Percentiles rank a stretch among this genome's conserved stretches.
Conservation (phyloP, 1,140 invertebrate genomes). For the Hyles euphorbiae region DNA sequence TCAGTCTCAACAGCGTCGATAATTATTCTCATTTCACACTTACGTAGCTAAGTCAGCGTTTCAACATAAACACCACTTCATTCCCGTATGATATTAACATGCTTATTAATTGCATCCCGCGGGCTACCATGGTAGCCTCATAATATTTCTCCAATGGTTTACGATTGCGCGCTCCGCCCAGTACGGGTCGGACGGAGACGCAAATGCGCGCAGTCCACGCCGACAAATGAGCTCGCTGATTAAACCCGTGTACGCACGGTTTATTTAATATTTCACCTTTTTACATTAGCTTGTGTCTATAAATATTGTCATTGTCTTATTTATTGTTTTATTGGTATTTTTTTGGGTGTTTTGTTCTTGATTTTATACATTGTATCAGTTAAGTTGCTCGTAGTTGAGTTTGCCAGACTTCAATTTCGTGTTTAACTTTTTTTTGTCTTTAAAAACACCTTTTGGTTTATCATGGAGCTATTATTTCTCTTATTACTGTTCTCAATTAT, state of each 20-base stretch:
- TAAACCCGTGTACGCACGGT: slow-evolving; percentile 40
- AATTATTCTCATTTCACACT: slow-evolving; percentile 18
- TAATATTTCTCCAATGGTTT: slow-evolving; percentile 58
- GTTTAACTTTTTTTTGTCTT: no score
- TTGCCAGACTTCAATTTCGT: no score
- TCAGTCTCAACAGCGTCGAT: no score
- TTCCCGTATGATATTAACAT: slow-evolving; percentile 39
- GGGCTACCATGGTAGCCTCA: slow-evolving; percentile 44
- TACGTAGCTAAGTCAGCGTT: slow-evolving; percentile 10
- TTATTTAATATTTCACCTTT: slow-evolving; percentile 21
- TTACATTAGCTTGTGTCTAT: neutral
- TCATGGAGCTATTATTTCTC: no score
- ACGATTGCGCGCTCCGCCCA: slow-evolving; percentile 47
- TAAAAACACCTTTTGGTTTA: no score
- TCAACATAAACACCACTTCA: slow-evolving; percentile 17
- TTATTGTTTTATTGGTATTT: no score
- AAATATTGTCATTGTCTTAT: no score
- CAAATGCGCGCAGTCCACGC: slow-evolving; percentile 37
- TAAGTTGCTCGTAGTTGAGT: no score
- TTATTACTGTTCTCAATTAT: no score
- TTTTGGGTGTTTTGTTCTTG: no score
- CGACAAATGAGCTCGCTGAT: slow-evolving; percentile 61
- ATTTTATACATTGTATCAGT: no score
- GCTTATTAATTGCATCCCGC: slow-evolving; percentile 58
- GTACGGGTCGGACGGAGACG: slow-evolving; percentile 23